Conservation (phyloP, 2,113 vertebrate species). For the Lates calcarifer region DNA sequence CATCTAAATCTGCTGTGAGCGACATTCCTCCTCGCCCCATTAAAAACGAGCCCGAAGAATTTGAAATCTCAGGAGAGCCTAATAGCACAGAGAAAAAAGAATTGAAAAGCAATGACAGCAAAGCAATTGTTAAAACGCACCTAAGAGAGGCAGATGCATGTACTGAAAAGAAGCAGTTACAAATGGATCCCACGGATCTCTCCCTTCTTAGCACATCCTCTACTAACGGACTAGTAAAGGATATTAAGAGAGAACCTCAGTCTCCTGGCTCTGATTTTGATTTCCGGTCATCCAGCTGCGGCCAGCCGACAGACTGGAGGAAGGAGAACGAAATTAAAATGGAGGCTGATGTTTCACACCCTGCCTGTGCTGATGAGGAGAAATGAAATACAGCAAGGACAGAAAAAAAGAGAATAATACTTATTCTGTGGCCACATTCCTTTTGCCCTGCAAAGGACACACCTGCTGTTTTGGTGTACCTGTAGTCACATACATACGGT, state of each 20-base stretch:
- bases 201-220: neutral
- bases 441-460: neutral
- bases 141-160: neutral
- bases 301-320: neutral
- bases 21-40: conserved; percentile 9
- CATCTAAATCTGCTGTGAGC: neutral
- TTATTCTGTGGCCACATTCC: conserved; percentile 1
- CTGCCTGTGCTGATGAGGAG: neutral
- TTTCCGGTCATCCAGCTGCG: neutral
- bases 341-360: conserved; percentile 32
- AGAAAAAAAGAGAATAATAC: neutral
- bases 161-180: neutral
- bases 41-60: conserved; percentile 63
- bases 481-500: neutral
- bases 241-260: conserved; percentile 56
- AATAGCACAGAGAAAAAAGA: neutral
- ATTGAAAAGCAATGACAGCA: neutral
- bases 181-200: conserved; percentile 15
- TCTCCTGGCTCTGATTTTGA: conserved; percentile 3
- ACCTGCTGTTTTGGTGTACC: conserved; percentile 8
- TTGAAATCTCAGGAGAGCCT: conserved; percentile 31
- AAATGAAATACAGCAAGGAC: neutral
- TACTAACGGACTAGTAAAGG: neutral
- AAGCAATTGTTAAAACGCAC: neutral
- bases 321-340: conserved; percentile 38